Evolutionary conservation across 2,113 vertebrate genomes (phyloP).

Genomic region (Sinocyclocheilus rhinocerous): DNA sequence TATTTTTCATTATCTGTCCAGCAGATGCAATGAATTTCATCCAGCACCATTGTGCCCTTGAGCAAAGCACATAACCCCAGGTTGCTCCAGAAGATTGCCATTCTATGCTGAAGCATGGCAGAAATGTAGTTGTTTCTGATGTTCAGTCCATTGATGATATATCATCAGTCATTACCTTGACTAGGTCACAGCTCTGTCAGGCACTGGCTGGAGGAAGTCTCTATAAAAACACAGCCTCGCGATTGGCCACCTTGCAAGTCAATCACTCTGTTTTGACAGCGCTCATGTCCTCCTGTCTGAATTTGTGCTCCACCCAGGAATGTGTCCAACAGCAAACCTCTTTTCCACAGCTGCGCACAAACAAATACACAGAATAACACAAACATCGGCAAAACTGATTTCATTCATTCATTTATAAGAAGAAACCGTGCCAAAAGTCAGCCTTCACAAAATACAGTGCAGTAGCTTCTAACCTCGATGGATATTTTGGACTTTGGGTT

Average conservation of each 20-base stretch:
- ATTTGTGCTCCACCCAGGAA: conserved; percentile 71
- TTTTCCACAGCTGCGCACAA: conserved; percentile 72
- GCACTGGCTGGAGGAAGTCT: conserved; percentile 76
- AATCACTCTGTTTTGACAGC: conserved; percentile 67
- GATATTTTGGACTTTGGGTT: conserved; percentile 67
- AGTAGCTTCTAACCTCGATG: conserved; percentile 56
- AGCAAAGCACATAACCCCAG: too few relatives aligned
- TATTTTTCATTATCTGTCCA: too few relatives aligned
- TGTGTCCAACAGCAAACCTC: conserved; percentile 73
- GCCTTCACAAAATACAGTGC: not conserved
- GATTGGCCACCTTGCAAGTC: conserved; percentile 67
- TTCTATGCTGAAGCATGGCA: not conserved
- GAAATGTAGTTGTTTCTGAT: not conserved
- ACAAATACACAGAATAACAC: not conserved
- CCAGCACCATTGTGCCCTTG: too few relatives aligned
- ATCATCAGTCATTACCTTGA: not conserved
- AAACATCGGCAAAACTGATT: not conserved
- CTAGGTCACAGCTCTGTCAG: conserved; percentile 74
- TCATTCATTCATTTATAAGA: not conserved
- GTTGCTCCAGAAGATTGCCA: too few relatives aligned
- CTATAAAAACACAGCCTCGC: conserved; percentile 67
- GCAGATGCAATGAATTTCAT: too few relatives aligned
- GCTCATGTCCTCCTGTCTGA: conserved; percentile 68
- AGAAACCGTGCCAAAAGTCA: not conserved
- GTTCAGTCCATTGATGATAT: not conserved